phyloP scores from a whole-genome alignment of 2,797 vertebrate species.

The Fratercula arctica region DNA sequence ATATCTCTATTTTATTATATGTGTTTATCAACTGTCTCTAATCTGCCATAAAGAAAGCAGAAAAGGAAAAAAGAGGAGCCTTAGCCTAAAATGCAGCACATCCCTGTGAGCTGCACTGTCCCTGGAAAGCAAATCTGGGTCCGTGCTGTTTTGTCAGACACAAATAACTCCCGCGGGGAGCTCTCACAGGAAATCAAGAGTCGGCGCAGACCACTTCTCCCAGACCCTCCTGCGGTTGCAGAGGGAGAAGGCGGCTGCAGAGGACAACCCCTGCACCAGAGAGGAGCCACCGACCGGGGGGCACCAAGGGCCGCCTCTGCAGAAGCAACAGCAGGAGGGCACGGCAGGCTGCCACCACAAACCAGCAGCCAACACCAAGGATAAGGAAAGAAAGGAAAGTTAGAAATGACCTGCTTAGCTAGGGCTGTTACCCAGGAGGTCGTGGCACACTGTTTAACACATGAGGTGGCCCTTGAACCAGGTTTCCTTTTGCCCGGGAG shows the following conservation, averaged over 20 bases:
- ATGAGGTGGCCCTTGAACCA: not conserved
- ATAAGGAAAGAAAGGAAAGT: not conserved
- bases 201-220: not conserved
- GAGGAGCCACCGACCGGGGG: not conserved
- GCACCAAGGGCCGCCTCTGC: too few species aligned
- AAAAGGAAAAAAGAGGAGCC: not conserved
- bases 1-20: not conserved
- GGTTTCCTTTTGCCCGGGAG: not conserved
- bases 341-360: not conserved
- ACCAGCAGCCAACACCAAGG: not conserved
- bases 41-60: not conserved
- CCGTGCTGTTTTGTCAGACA: not conserved
- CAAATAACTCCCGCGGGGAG: not conserved
- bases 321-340: not conserved
- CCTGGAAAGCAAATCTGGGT: conserved; percentile 26
- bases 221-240: not conserved
- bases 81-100: not conserved
- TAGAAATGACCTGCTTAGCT: not conserved
- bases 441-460: not conserved
- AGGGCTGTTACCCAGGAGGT: not conserved
- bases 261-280: not conserved
- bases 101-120: not conserved
- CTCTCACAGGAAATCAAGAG: not conserved
- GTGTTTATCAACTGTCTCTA: conserved; percentile 16
- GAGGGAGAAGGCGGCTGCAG: not conserved